These are phyloP conservation scores for Epirrita christyi DNA, from an alignment of 2,888 invertebrate species.

Conservation along the genomic window DNA sequence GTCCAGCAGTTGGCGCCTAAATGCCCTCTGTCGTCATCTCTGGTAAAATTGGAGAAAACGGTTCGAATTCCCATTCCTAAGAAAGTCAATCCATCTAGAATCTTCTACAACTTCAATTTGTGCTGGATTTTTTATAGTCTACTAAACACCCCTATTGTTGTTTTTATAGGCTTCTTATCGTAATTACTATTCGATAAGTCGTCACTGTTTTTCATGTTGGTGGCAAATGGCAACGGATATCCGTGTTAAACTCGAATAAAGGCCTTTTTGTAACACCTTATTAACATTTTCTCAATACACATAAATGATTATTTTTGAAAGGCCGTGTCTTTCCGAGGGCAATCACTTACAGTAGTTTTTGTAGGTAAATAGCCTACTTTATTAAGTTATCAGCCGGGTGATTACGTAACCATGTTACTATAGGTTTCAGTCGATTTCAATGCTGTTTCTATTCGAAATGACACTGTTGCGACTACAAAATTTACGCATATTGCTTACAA, in stretches of 20 bases:
- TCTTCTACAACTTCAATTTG: slow-evolving; percentile 9
- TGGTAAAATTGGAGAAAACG: too few species aligned
- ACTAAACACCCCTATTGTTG: slow-evolving; percentile 11
- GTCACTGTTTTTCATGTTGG: not conserved
- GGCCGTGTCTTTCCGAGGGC: slow-evolving; percentile 3
- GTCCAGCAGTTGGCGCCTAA: too few species aligned
- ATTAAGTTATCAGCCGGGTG: too few species aligned
- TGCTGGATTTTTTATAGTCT: slow-evolving; percentile 4
- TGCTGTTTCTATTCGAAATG: too few species aligned
- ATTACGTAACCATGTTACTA: too few species aligned
- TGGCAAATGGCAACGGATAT: slow-evolving; percentile 14
- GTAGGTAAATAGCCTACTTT: too few species aligned
- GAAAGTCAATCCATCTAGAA: not conserved
- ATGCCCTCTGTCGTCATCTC: too few species aligned
- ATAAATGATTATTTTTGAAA: slow-evolving; percentile 1
- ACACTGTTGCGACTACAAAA: too few species aligned
- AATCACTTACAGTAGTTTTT: not conserved
- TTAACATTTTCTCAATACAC: not conserved
- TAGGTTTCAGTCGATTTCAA: too few species aligned
- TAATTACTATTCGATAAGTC: slow-evolving; percentile 8
- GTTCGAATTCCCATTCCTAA: not conserved
- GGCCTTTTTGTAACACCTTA: slow-evolving; percentile 14
- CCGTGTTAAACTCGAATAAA: slow-evolving; percentile 14
- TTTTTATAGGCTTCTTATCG: slow-evolving; percentile 23
- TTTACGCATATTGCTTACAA: too few species aligned